Percentiles rank a stretch among this genome's conserved stretches.
These are phyloP conservation scores for western clawed frog (Xenopus tropicalis) DNA, from an alignment of 2,113 vertebrate genomes.

Conservation along the genomic window DNA sequence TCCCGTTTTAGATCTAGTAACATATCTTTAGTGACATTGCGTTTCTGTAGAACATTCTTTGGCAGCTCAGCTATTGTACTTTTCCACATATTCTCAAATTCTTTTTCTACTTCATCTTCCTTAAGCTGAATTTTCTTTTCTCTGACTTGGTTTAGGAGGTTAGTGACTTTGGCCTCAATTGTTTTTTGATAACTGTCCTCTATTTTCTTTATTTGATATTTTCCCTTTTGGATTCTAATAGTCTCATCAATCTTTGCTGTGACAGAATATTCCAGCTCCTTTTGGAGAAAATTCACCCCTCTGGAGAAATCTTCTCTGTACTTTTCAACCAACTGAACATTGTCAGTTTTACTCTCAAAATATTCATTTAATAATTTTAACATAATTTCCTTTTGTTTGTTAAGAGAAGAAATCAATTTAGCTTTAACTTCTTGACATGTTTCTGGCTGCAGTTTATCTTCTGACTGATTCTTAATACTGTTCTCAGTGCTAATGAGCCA, in stretches of 20 bases:
- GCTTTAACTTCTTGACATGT: constrained; percentile 43
- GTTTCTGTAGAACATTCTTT: constrained; percentile 47
- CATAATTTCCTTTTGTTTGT: constrained; percentile 26
- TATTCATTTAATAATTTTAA: constrained; percentile 20
- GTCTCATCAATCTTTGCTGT: constrained; percentile 44
- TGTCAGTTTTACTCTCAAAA: constrained; percentile 50
- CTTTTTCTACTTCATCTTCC: constrained; percentile 50
- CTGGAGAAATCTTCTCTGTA: no score
- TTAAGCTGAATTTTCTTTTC: constrained; percentile 46
- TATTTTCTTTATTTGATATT: constrained; percentile 53
- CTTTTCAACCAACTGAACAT: constrained; percentile 50
- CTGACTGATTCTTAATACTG: constrained; percentile 47
- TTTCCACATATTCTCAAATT: constrained; percentile 66
- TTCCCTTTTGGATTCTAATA: no score
- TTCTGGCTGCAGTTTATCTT: constrained; percentile 7
- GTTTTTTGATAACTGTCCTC: constrained; percentile 49
- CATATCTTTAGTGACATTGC: constrained; percentile 55
- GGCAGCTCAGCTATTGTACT: constrained; percentile 41
- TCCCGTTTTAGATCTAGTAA: constrained; percentile 53
- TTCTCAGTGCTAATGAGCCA: no score
- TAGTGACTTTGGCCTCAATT: constrained; percentile 53
- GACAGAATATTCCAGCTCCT: constrained; percentile 42
- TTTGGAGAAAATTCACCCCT: no score
- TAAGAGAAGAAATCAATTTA: constrained; percentile 51
- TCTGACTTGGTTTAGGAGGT: constrained; percentile 54